phyloP scores from a whole-genome alignment of 1,140 invertebrate species.

The Phocides pigmalion region DNA sequence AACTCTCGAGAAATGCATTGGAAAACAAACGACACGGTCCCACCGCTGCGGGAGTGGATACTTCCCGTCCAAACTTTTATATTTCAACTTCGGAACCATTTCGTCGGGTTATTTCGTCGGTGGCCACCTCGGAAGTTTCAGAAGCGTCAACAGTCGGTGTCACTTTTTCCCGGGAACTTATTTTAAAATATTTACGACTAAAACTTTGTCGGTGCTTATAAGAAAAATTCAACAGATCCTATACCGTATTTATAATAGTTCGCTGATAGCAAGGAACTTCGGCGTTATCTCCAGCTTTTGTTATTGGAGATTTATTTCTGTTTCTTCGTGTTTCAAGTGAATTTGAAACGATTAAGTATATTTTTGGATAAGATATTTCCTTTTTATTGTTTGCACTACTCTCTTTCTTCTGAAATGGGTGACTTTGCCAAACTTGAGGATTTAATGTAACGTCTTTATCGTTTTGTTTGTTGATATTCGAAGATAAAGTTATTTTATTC shows the following conservation, averaged over 20 bases:
- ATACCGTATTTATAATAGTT: conserved; percentile 70
- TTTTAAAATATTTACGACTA: conserved; percentile 79
- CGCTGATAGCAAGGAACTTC: conserved; percentile 59
- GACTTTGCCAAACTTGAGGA: conserved; percentile 20
- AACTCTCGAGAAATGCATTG: conserved; percentile 50
- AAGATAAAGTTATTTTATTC: not conserved
- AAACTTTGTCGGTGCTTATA: conserved; percentile 59
- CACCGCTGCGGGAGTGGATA: conserved; percentile 39
- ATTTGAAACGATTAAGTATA: conserved; percentile 37
- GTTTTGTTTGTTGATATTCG: conserved; percentile 22
- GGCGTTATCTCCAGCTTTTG: conserved; percentile 61
- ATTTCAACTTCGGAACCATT: conserved; percentile 64
- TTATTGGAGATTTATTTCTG: conserved; percentile 67
- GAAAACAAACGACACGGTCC: conserved; percentile 56
- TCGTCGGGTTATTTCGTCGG: conserved; percentile 68
- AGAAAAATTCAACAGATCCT: conserved; percentile 65
- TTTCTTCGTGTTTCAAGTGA: conserved; percentile 49
- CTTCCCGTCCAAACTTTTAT: conserved; percentile 64
- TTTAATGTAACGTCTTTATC: conserved; percentile 21
- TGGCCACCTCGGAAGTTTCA: conserved; percentile 65
- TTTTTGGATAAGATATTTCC: conserved; percentile 27
- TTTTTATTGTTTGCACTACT: conserved; percentile 20
- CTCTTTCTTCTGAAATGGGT: conserved; percentile 18
- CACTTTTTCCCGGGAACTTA: conserved; percentile 70
- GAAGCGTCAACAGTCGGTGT: conserved; percentile 70